These are phyloP conservation scores for Microcaecilia unicolor DNA, from an alignment of 2,797 vertebrate species.

Conservation along the genomic window DNA sequence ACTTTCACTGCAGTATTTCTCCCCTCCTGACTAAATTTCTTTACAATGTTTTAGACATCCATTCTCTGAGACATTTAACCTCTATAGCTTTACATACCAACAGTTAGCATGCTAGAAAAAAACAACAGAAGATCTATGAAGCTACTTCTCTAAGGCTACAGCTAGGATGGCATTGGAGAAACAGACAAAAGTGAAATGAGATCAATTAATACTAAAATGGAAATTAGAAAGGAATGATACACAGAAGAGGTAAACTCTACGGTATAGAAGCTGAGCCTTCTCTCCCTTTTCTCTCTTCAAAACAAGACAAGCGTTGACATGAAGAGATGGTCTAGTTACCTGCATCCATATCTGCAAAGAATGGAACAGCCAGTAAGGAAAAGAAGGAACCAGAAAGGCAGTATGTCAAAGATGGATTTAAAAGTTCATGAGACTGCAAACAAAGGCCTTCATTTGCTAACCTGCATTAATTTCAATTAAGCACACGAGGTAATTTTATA, in stretches of 20 bases:
- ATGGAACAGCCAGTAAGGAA: constrained; percentile 76
- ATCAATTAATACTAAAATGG: constrained; percentile 29
- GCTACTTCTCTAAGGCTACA: constrained; percentile 43
- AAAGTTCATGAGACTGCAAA: constrained; percentile 46
- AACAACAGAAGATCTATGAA: constrained; percentile 39
- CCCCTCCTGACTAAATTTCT: too few species aligned
- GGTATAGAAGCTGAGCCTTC: constrained; percentile 27
- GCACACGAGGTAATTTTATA: too few species aligned
- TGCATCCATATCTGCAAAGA: constrained; percentile 98
- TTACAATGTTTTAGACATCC: constrained; percentile 3
- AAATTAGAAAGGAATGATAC: constrained; percentile 27
- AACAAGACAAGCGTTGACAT: constrained; percentile 47
- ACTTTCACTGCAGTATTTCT: too few species aligned
- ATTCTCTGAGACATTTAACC: not conserved
- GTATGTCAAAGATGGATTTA: constrained; percentile 57
- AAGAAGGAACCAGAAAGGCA: constrained; percentile 73
- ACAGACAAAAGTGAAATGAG: constrained; percentile 46
- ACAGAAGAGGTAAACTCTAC: constrained; percentile 30
- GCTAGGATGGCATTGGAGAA: constrained; percentile 42
- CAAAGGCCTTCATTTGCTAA: too few species aligned
- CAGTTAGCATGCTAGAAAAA: constrained; percentile 37
- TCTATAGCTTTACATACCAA: constrained; percentile 9
- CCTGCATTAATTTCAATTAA: too few species aligned
- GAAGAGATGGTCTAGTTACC: constrained; percentile 76
- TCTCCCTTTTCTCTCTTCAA: constrained; percentile 37